Base-by-base conservation (phyloP, 1,140 invertebrate genomes). In the Neotoxoptera formosana region DNA sequence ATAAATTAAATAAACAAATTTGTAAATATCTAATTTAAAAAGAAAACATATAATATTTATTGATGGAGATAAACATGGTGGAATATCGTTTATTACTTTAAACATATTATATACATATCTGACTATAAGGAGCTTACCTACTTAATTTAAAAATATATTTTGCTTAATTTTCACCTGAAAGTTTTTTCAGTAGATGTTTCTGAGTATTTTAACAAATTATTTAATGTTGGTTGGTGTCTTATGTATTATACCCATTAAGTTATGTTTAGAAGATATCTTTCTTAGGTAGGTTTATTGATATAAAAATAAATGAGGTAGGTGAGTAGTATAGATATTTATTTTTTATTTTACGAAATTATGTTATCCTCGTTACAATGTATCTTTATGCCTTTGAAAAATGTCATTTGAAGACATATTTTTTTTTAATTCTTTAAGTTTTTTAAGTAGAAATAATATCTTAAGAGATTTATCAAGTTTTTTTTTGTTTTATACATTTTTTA, bases 391-490 rank as follows among this genome's bases (percentile, higher is more conserved):
- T 21, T n/a, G 60, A 17, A 17, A 41, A 83, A 83, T 83, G 7
- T 36, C 2, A 83, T 47, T 47, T 17, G 41, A 45, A 47, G 41
- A 47, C 48, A 48, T 87, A 87, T 30, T 87, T 87, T 87, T 87
- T 45, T 87, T 48, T 45, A 30, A 88, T 23, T 88, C 14, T 48
- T 76, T 76, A 76, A 76, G 60, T 76, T n/a, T 45, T 53, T 47
- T 48, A 48, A 47, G 41, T 45, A 88, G 25, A 30, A 88, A 88
- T 45, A 45, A 83, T 83, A 36, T 83, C 81, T 23, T 34, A 36
- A 36, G 81, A 83, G 81, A 83, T 83, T 83, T 83, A 36, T 83
- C 81, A 83, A 23, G 81, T 83, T 83, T 81, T 17, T n/a, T 83
- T 83, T 83, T 83, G 36, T 36, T 23, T 36, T 23, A 34, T 41